phyloP scores from a whole-genome alignment of 2,113 vertebrate species.

The Euleptes europaea region DNA sequence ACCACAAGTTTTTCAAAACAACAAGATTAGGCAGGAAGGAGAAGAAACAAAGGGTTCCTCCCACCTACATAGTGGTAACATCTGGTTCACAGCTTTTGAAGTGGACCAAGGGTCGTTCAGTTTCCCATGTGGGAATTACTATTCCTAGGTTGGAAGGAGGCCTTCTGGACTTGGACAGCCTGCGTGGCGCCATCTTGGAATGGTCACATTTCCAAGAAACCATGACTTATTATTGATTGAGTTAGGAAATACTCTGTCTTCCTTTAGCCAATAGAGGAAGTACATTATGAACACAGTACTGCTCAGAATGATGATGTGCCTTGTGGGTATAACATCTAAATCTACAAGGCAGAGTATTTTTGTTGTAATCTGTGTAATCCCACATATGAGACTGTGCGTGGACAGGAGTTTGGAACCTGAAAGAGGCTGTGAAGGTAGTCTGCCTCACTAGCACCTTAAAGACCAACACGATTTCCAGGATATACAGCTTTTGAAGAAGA shows the following conservation, averaged over 20 bases:
- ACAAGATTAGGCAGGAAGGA: background rate
- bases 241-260: background rate
- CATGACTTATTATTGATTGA: background rate
- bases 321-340: background rate
- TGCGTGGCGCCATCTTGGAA: background rate
- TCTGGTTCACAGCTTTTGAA: background rate
- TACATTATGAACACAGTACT: background rate
- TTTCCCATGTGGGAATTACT: background rate
- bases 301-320: background rate
- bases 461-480: no score
- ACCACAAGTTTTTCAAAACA: background rate
- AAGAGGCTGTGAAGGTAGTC: background rate
- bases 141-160: background rate
- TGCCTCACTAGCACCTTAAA: no score
- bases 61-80: background rate
- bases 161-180: background rate
- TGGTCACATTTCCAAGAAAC: background rate
- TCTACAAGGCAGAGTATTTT: background rate
- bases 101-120: no score
- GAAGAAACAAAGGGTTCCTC: background rate
- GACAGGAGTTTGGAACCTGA: background rate
- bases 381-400: background rate
- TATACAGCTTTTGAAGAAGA: no score
- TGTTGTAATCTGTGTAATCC: background rate
- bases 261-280: constrained; percentile 8